These are phyloP conservation scores for Phalangium opilio DNA, from an alignment of 2,888 invertebrate genomes.

Conservation along the genomic window DNA sequence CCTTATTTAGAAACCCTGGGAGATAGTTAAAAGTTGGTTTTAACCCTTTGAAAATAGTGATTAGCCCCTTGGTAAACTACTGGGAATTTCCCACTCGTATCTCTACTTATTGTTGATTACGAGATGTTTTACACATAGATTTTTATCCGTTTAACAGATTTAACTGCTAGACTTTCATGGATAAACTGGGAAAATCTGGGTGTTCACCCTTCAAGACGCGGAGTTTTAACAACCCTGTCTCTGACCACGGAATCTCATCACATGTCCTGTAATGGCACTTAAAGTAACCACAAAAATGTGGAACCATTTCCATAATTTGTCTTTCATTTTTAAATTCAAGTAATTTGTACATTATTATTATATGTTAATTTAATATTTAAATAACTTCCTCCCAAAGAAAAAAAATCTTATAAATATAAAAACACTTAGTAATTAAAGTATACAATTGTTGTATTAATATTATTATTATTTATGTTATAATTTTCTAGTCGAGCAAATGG, in stretches of 20 bases:
- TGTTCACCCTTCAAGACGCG: conserved; percentile 72
- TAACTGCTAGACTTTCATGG: conserved; percentile 93
- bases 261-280: not conserved
- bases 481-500: too few species aligned
- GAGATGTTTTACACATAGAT: too few species aligned
- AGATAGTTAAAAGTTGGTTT: too few species aligned
- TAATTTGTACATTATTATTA: not conserved
- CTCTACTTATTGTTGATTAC: too few species aligned
- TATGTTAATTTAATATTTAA: not conserved
- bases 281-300: not conserved
- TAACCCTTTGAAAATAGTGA: too few species aligned
- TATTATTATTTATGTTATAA: too few species aligned
- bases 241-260: conserved; percentile 46
- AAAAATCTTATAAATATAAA: too few species aligned
- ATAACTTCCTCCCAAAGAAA: not conserved
- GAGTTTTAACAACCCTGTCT: conserved; percentile 62
- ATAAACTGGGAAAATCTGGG: conserved; percentile 98
- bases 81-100: too few species aligned
- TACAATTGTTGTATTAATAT: too few species aligned
- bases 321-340: not conserved
- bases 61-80: too few species aligned
- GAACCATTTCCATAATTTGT: not conserved
- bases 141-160: conserved; percentile 45
- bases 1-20: too few species aligned
- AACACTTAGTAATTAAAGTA: too few species aligned